Evolutionary conservation across 2,888 invertebrate genomes (phyloP).

Genomic region (Stenodema calcarata): DNA sequence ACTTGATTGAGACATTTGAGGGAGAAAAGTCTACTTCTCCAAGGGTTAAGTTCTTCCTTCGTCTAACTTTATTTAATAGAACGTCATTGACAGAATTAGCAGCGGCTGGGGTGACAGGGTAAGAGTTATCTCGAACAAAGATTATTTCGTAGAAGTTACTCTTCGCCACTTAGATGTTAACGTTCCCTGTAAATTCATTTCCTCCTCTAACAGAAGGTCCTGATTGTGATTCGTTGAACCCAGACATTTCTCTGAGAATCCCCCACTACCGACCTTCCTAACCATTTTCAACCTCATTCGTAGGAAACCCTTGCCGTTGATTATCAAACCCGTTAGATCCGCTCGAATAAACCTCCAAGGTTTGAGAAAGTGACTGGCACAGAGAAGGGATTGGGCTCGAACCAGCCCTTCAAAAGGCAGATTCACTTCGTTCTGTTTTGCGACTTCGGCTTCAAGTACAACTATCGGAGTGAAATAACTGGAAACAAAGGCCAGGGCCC

Average conservation of each 20-base stretch:
- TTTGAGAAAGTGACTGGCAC: neutral
- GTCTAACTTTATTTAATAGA: neutral
- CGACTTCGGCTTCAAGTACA: neutral
- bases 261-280: neutral
- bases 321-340: constrained; percentile 7
- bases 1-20: no score
- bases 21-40: neutral
- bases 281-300: neutral
- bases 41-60: neutral
- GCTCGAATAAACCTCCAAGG: neutral
- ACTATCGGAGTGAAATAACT: neutral
- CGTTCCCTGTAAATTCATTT: constrained; percentile 14
- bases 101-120: neutral
- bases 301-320: neutral
- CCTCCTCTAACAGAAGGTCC: neutral
- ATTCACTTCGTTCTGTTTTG: neutral
- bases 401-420: neutral
- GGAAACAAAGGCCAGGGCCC: neutral
- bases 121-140: neutral
- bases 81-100: neutral
- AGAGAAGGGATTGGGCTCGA: neutral
- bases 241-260: neutral
- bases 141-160: neutral
- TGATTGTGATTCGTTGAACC: constrained; percentile 23
- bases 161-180: neutral